These are phyloP conservation scores for Laspeyria flexula DNA, from an alignment of 2,888 invertebrate genomes.

Conservation along the genomic window DNA sequence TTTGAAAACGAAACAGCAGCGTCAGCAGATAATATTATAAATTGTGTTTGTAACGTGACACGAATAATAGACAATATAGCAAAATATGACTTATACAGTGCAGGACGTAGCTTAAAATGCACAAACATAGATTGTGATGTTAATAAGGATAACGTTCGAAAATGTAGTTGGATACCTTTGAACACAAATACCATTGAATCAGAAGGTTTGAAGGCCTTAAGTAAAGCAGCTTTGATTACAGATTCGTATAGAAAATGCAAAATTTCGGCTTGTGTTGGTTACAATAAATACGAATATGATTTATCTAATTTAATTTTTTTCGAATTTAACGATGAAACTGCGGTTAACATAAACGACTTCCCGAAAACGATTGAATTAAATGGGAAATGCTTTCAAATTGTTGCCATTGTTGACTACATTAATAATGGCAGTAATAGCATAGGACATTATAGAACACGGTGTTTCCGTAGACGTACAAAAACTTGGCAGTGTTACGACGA, in stretches of 20 bases:
- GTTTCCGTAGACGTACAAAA: conserved; percentile 15
- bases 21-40: conserved; percentile 19
- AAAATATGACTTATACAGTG: conserved; percentile 23
- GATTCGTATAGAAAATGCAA: conserved; percentile 19
- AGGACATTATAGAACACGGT: conserved; percentile 18
- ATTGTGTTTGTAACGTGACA: conserved; percentile 23
- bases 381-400: conserved; percentile 17
- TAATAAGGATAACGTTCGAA: conserved; percentile 3
- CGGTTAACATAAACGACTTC: conserved; percentile 14
- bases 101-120: conserved; percentile 17
- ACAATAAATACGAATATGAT: conserved; percentile 20
- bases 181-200: conserved; percentile 18
- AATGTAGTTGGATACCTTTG: conserved; percentile 24
- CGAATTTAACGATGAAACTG: conserved; percentile 19
- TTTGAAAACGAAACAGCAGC: conserved; percentile 20
- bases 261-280: conserved; percentile 17
- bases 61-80: conserved; percentile 21
- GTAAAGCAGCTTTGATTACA: conserved; percentile 19
- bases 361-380: conserved; percentile 17
- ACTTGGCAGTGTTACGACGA: conserved; percentile 5
- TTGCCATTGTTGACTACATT: conserved; percentile 15
- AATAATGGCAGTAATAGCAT: conserved; percentile 15
- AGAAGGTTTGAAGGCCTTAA: conserved; percentile 20
- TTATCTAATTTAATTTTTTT: conserved; percentile 16
- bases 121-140: conserved; percentile 6